These are phyloP conservation scores for Drosophila mayaguana DNA, from an alignment of 2,888 invertebrate species.

Conservation along the genomic window DNA sequence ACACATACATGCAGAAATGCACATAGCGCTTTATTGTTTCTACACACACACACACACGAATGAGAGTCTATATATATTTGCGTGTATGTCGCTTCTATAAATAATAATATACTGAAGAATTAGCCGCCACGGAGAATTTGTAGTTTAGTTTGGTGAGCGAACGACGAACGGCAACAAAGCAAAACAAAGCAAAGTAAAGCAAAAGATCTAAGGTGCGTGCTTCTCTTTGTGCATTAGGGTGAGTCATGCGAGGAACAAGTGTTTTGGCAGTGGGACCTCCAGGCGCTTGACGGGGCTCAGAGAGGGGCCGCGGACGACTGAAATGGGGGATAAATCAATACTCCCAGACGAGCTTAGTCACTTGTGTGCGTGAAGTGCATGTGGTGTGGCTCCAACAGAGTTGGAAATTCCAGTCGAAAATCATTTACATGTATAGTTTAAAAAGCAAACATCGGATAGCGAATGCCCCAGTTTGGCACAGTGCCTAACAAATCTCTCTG, in stretches of 20 bases:
- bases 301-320: conserved; percentile 2
- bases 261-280: conserved; percentile 30
- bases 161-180: neutral
- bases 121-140: conserved; percentile 36
- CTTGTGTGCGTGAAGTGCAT: conserved; percentile 28
- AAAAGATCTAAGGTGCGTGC: conserved; percentile 53
- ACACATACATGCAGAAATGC: conserved; percentile 11
- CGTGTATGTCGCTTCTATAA: conserved; percentile 51
- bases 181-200: conserved; percentile 8
- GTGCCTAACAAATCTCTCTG: conserved; percentile 60
- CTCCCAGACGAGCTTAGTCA: conserved; percentile 56
- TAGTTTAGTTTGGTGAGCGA: conserved; percentile 10
- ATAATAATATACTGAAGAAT: conserved; percentile 54
- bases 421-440: neutral
- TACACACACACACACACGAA: conserved; percentile 8
- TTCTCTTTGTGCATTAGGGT: conserved; percentile 65
- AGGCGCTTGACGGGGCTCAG: conserved; percentile 16
- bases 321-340: conserved; percentile 62
- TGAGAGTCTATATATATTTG: conserved; percentile 7
- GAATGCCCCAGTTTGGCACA: conserved; percentile 42
- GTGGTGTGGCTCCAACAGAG: conserved; percentile 12
- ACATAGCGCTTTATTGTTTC: conserved; percentile 60
- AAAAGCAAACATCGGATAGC: neutral
- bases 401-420: conserved; percentile 5
- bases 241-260: conserved; percentile 60